Evolutionary conservation across 2,113 vertebrate species (phyloP).

Genomic region (Nothobranchius furzeri): DNA sequence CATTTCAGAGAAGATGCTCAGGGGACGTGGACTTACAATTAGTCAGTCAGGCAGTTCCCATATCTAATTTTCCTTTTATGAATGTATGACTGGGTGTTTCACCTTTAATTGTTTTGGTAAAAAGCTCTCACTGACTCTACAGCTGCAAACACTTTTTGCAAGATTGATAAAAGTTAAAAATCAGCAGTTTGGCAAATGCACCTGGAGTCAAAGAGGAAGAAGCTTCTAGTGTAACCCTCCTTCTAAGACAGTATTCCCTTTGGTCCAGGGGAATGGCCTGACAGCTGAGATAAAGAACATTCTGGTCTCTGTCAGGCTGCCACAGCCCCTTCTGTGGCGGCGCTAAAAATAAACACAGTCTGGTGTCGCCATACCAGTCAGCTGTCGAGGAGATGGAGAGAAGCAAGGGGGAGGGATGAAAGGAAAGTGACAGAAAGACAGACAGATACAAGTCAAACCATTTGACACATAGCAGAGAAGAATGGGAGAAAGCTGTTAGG

Average conservation of each 20-base stretch:
- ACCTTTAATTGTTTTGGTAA: constrained; percentile 31
- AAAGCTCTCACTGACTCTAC: constrained; percentile 32
- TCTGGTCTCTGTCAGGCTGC: constrained; percentile 62
- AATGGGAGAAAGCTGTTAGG: neutral
- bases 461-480: constrained; percentile 14
- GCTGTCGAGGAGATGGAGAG: constrained; percentile 34
- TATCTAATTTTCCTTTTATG: no score
- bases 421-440: constrained; percentile 42
- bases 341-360: constrained; percentile 71
- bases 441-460: constrained; percentile 43
- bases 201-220: neutral
- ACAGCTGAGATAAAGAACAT: constrained; percentile 75
- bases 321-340: constrained; percentile 60
- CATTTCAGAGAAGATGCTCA: no score
- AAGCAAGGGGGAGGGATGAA: neutral
- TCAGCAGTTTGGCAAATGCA: neutral
- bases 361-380: constrained; percentile 56
- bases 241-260: constrained; percentile 27
- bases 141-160: neutral
- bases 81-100: constrained; percentile 4
- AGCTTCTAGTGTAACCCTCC: neutral
- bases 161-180: constrained; percentile 30
- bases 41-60: no score
- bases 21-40: no score
- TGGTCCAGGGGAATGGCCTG: constrained; percentile 22